A percentile compares a stretch with the other conserved stretches of the same genome.
Conservation (phyloP, 2,797 vertebrate species). For the Vireo griseus region DNA sequence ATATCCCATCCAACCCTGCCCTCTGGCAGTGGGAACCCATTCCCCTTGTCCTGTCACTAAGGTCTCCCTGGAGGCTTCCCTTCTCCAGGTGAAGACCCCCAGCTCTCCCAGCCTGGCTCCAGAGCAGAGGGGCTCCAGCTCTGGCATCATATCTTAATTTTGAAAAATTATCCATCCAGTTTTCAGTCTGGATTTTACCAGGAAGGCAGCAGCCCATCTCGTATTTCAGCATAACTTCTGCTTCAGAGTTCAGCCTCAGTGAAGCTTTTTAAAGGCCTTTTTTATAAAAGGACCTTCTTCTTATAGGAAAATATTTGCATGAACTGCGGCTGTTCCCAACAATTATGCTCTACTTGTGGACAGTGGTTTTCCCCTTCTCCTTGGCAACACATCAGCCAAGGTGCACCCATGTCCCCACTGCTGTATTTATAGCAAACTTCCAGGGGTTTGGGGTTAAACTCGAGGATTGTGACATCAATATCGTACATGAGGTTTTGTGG, state of each 20-base stretch:
- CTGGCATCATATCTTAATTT: background rate
- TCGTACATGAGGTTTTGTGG: background rate
- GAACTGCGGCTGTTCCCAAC: background rate
- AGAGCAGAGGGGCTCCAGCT: background rate
- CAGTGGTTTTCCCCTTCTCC: constrained; percentile 14
- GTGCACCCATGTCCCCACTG: background rate
- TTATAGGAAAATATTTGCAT: background rate
- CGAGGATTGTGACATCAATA: background rate
- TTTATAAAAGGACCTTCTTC: background rate
- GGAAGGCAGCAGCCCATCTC: background rate
- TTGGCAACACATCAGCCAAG: background rate
- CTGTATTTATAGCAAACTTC: background rate
- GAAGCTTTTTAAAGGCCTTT: background rate
- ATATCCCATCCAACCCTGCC: fast-evolving
- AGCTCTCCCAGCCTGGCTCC: background rate
- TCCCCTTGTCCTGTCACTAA: background rate
- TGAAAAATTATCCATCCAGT: background rate
- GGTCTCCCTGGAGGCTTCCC: background rate
- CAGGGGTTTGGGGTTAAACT: background rate
- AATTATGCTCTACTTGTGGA: background rate
- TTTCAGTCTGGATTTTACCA: background rate
- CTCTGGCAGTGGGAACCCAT: background rate
- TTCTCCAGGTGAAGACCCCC: background rate
- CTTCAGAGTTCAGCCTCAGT: background rate
- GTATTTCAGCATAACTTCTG: background rate